Evolutionary conservation across 1,140 invertebrate species (phyloP).

Genomic region (Brachionus asplanchnoidis): DNA sequence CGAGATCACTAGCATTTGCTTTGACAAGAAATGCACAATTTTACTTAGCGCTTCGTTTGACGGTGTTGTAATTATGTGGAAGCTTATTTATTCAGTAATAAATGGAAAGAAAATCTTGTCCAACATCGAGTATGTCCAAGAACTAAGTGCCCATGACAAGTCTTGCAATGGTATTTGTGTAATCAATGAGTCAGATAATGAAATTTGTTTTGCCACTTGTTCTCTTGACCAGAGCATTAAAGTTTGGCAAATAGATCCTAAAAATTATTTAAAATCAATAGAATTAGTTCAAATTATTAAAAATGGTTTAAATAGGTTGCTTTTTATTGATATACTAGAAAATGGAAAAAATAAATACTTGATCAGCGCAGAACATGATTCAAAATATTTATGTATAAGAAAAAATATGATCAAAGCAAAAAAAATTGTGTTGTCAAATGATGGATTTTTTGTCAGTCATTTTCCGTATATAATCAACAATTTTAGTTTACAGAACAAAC

Average conservation of each 20-base stretch:
- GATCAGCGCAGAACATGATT: background rate
- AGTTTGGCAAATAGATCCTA: background rate
- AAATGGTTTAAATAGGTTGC: background rate
- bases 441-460: background rate
- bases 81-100: background rate
- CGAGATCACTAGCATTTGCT: background rate
- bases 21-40: background rate
- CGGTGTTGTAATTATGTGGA: background rate
- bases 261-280: background rate
- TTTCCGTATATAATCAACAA: background rate
- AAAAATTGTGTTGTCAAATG: background rate
- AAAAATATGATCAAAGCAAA: background rate
- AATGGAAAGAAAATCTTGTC: background rate
- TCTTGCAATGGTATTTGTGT: background rate
- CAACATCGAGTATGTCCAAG: background rate
- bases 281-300: background rate
- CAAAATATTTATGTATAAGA: background rate
- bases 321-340: background rate
- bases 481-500: background rate
- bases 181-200: background rate
- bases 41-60: background rate
- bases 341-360: background rate
- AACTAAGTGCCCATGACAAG: constrained; percentile 6
- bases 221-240: background rate
- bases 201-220: background rate